Conservation (phyloP, 2,888 invertebrate genomes). For the Meiosimyza platycephala region DNA sequence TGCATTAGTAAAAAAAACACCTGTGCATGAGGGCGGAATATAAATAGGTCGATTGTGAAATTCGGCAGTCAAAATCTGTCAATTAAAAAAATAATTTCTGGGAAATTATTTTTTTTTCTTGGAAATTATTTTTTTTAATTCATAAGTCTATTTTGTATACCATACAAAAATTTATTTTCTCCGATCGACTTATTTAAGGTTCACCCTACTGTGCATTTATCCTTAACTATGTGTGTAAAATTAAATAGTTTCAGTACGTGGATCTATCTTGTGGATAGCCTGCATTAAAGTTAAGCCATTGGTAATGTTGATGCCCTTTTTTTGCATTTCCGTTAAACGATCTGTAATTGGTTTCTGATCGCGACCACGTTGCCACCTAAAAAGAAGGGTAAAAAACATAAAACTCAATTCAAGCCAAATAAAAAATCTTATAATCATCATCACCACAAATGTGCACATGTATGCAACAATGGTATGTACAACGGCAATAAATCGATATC, state of each 20-base stretch:
- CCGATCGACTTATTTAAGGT: too few species aligned
- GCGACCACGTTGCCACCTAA: conserved; percentile 73
- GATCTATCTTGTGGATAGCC: conserved; percentile 73
- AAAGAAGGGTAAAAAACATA: conserved; percentile 50
- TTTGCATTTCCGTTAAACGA: conserved; percentile 73
- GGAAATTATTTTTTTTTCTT: too few species aligned
- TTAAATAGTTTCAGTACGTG: conserved; percentile 65
- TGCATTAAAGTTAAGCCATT: conserved; percentile 73
- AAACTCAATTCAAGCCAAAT: conserved; percentile 13
- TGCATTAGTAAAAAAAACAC: too few species aligned
- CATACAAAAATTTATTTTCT: too few species aligned
- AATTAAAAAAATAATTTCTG: too few species aligned
- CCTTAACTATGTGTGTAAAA: too few species aligned
- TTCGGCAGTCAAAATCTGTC: too few species aligned
- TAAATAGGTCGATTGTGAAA: too few species aligned
- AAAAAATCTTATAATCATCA: neutral
- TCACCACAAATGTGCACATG: conserved; percentile 76
- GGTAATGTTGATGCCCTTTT: conserved; percentile 75
- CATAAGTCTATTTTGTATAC: too few species aligned
- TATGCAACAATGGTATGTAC: conserved; percentile 76
- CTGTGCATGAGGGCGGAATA: too few species aligned
- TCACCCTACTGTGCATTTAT: too few species aligned
- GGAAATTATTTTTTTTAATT: too few species aligned
- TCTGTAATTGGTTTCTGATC: conserved; percentile 74
- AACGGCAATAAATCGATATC: conserved; percentile 77